Evolutionary conservation across 37 sponge, comb jelly and placozoan species (phyloP).

Genomic region (Agelas oroides): DNA sequence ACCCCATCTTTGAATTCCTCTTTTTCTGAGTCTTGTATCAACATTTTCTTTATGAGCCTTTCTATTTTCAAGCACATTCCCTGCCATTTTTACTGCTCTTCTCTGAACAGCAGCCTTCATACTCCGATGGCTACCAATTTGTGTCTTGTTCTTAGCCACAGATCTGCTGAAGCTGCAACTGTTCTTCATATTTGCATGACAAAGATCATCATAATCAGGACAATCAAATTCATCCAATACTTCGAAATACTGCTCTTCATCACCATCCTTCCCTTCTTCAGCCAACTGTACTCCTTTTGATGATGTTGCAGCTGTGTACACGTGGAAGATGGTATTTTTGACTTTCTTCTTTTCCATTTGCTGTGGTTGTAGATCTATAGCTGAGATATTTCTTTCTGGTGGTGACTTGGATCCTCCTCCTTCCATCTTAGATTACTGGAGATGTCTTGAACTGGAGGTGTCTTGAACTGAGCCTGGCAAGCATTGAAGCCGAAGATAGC

Average conservation of each 20-base stretch:
- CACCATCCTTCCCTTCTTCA: not conserved
- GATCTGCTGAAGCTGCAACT: conserved; percentile 1
- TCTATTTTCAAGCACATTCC: not conserved
- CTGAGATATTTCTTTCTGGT: too few relatives aligned
- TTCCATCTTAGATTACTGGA: too few relatives aligned
- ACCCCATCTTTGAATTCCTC: conserved; percentile 4
- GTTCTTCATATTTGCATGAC: conserved; percentile 1
- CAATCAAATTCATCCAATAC: not conserved
- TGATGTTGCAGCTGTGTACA: not conserved
- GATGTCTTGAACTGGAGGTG: not conserved
- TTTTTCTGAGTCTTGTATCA: not conserved
- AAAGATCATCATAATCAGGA: not conserved
- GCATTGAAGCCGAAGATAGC: too few relatives aligned
- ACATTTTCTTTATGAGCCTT: conserved; percentile 13
- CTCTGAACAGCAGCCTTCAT: not conserved
- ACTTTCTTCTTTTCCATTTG: too few relatives aligned
- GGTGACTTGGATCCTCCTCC: too few relatives aligned
- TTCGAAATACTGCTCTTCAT: too few relatives aligned
- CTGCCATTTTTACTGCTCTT: not conserved
- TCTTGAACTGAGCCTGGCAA: not conserved
- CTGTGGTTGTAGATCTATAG: too few relatives aligned
- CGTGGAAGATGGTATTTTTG: too few relatives aligned
- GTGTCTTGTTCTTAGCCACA: not conserved
- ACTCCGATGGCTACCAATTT: not conserved
- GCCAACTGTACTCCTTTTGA: not conserved